These are phyloP conservation scores for Hedychridium roseum DNA, from an alignment of 2,888 invertebrate species.

Conservation along the genomic window DNA sequence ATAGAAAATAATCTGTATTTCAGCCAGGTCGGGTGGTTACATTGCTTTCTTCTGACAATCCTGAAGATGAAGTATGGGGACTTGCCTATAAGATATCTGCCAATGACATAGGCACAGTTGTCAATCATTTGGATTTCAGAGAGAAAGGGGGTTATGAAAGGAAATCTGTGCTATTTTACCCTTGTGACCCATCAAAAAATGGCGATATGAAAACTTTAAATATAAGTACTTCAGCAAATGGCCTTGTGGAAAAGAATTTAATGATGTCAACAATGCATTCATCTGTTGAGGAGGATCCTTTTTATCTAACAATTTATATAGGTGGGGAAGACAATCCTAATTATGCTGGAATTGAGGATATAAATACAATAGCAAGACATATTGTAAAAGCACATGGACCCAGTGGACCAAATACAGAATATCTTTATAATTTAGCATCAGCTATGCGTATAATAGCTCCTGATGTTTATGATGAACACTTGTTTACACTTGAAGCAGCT, in stretches of 20 bases:
- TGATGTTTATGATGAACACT: slow-evolving; percentile 77
- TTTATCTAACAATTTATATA: slow-evolving; percentile 81
- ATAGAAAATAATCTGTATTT: slow-evolving; percentile 35
- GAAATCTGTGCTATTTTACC: slow-evolving; percentile 76
- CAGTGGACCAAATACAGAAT: slow-evolving; percentile 91
- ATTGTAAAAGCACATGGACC: slow-evolving; percentile 79
- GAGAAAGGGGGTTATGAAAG: slow-evolving; percentile 93
- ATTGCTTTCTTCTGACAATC: slow-evolving; percentile 71
- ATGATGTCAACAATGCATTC: slow-evolving; percentile 2
- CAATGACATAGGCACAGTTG: slow-evolving; percentile 74
- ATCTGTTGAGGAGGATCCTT: slow-evolving; percentile 64
- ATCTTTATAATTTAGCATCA: slow-evolving; percentile 83
- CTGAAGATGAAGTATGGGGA: slow-evolving; percentile 83
- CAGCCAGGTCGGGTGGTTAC: slow-evolving; percentile 93
- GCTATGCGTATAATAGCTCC: slow-evolving; percentile 81
- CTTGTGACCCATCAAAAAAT: slow-evolving; percentile 54
- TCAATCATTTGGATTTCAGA: slow-evolving; percentile 84
- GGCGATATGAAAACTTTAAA: slow-evolving; percentile 44
- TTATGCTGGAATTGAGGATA: slow-evolving; percentile 79
- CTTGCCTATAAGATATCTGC: slow-evolving; percentile 86
- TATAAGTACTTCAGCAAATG: slow-evolving; percentile 25
- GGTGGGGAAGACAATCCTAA: slow-evolving; percentile 83
- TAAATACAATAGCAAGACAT: slow-evolving; percentile 81
- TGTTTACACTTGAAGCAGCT: slow-evolving; percentile 75
- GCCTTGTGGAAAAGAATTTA: background rate